Evolutionary conservation across 2,113 vertebrate genomes (phyloP).

Genomic region (Microtus montanus): DNA sequence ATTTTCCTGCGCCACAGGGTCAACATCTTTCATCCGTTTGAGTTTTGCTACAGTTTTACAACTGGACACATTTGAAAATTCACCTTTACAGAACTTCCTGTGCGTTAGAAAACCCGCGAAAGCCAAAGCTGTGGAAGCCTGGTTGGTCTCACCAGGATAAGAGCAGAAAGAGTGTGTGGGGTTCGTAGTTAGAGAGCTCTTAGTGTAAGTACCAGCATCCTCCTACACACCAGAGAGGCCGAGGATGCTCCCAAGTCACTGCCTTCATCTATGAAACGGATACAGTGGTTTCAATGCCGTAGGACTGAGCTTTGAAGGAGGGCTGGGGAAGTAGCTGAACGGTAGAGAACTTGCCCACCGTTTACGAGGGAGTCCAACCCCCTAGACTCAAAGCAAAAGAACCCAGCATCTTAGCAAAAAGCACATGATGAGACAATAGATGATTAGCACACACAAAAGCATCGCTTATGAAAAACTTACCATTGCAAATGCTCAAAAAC

Average conservation of each 20-base stretch:
- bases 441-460: neutral
- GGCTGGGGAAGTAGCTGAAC: neutral
- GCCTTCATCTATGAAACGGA: neutral
- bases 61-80: neutral
- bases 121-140: neutral
- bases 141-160: neutral
- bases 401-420: too few species aligned
- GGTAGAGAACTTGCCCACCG: neutral
- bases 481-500: neutral
- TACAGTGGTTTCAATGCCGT: neutral
- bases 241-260: neutral
- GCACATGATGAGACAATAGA: neutral
- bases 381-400: neutral
- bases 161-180: neutral
- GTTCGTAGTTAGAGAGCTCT: neutral
- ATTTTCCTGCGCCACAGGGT: conserved; percentile 19
- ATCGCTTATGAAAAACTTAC: neutral
- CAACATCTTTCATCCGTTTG: neutral
- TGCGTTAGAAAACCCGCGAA: neutral
- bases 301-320: neutral
- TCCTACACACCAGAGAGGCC: neutral
- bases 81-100: neutral
- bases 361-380: neutral
- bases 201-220: neutral
- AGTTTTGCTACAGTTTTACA: conserved; percentile 7